phyloP scores from a whole-genome alignment of 2,113 vertebrate genomes.

The Laticauda laticaudata region DNA sequence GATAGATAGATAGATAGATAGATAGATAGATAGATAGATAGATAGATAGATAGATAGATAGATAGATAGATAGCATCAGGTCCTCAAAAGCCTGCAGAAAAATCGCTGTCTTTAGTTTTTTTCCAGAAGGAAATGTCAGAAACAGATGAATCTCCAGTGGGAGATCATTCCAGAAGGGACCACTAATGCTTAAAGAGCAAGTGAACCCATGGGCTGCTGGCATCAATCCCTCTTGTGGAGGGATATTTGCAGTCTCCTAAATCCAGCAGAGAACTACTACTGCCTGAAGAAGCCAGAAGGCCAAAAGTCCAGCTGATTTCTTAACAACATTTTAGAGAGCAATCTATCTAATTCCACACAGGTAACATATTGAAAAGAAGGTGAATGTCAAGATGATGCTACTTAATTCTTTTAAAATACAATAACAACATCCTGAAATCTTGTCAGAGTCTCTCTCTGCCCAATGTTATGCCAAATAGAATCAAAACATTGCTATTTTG shows the following conservation, averaged over 20 bases:
- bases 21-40: no score
- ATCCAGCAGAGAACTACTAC: background rate
- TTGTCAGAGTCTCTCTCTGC: background rate
- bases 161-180: background rate
- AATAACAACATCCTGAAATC: background rate
- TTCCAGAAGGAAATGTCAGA: background rate
- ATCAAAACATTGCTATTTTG: background rate
- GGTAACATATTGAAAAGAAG: background rate
- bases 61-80: background rate
- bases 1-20: no score
- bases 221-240: background rate
- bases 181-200: background rate
- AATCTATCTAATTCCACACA: background rate
- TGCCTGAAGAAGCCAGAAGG: background rate
- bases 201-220: background rate
- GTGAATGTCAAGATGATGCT: background rate
- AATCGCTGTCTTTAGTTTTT: background rate
- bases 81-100: background rate
- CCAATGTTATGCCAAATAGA: background rate
- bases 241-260: background rate
- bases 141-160: background rate
- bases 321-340: background rate
- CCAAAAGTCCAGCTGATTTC: background rate
- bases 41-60: no score
- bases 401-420: background rate